Evolutionary conservation across 2,797 vertebrate genomes (phyloP).

Genomic region (Melanotaenia boesemani): DNA sequence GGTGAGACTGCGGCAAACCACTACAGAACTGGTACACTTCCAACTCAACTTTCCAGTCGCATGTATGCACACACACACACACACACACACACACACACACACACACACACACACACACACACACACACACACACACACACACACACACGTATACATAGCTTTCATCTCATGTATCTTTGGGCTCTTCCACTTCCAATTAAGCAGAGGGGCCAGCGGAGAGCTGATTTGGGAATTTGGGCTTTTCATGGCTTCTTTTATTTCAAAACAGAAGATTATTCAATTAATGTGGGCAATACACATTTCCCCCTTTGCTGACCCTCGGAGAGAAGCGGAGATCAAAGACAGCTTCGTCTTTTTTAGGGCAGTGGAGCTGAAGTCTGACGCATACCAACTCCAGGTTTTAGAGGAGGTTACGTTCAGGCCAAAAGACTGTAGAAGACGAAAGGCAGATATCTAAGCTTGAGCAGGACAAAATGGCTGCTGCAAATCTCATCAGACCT

Average conservation of each 20-base stretch:
- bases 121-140: not conserved
- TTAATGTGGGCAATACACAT: slow-evolving; percentile 78
- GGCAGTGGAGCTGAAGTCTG: slow-evolving; percentile 59
- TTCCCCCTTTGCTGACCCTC: slow-evolving; percentile 74
- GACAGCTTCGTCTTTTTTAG: slow-evolving; percentile 55
- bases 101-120: slow-evolving; percentile 2
- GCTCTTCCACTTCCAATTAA: slow-evolving; percentile 77
- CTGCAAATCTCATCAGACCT: slow-evolving; percentile 51
- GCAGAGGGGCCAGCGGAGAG: slow-evolving; percentile 24
- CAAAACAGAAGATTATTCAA: slow-evolving; percentile 85
- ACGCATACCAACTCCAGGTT: slow-evolving; percentile 51
- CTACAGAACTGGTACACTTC: slow-evolving; percentile 39
- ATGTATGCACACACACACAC: not conserved
- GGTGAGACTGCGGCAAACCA: slow-evolving; percentile 46
- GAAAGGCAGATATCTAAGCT: slow-evolving; percentile 49
- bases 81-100: slow-evolving; percentile 1
- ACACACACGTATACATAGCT: slow-evolving; percentile 34
- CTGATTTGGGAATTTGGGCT: slow-evolving; percentile 57
- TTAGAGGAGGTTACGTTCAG: slow-evolving; percentile 62
- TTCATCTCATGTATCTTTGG: slow-evolving; percentile 81
- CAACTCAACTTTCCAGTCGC: slow-evolving; percentile 26
- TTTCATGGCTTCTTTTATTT: slow-evolving; percentile 81
- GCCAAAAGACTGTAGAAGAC: slow-evolving; percentile 46
- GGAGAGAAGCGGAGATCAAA: slow-evolving; percentile 69
- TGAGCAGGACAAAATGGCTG: slow-evolving; percentile 22